Conservation (phyloP, 2,797 vertebrate species). For the Odontamblyopus rebecca region DNA sequence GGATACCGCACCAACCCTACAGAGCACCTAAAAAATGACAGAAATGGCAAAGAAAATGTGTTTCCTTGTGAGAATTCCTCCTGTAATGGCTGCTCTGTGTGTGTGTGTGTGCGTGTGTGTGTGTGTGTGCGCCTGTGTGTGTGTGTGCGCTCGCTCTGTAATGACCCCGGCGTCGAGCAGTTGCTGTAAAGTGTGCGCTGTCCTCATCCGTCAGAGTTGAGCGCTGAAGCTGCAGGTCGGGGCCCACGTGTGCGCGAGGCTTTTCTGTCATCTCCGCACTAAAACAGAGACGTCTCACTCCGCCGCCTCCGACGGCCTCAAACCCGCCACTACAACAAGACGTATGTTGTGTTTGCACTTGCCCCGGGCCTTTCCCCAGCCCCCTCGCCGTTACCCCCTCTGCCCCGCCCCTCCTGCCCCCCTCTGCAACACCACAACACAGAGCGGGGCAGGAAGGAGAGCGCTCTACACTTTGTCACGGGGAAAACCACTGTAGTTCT, state of each 20-base stretch:
- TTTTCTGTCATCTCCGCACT: conserved; percentile 47
- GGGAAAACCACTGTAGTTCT: neutral
- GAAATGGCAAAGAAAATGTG: neutral
- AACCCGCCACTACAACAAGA: conserved; percentile 58
- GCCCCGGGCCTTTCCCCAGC: conserved; percentile 63
- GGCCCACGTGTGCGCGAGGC: conserved; percentile 32
- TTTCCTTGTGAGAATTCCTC: neutral
- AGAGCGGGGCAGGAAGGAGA: neutral
- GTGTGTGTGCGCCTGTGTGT: neutral
- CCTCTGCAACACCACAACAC: neutral
- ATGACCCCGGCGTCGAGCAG: neutral
- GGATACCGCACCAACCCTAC: no score
- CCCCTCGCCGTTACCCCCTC: conserved; percentile 42
- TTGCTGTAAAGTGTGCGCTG: no score
- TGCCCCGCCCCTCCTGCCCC: neutral
- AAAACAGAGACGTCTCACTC: conserved; percentile 53
- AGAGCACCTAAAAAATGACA: no score
- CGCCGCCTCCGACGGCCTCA: conserved; percentile 49
- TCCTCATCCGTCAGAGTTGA: conserved; percentile 37
- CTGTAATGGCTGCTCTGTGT: neutral
- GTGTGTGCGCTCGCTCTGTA: neutral
- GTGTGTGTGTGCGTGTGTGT: neutral
- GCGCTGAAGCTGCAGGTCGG: conserved; percentile 28
- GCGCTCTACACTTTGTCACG: neutral
- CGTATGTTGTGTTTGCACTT: conserved; percentile 59